Base-by-base conservation (phyloP, 2,113 vertebrate genomes). In the Sphaerodactylus townsendi region DNA sequence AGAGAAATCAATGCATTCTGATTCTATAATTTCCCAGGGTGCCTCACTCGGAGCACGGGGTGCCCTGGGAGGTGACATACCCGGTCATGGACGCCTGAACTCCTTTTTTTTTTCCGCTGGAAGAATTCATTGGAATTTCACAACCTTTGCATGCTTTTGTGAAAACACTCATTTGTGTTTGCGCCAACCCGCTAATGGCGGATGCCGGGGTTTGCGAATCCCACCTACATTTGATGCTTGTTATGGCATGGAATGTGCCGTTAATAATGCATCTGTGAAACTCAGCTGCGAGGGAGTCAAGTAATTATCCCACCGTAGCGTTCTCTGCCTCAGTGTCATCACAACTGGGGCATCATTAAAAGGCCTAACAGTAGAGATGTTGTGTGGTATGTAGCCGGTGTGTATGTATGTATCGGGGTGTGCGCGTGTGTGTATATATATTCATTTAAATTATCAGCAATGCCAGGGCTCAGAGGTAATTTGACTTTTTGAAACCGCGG, bases 291-390 rank as follows among this genome's bases (percentile, higher is more conserved):
- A 98, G 98, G 98, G 97, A 99, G 98, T 97, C 95, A 96, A 98
- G 96, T 99, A 99, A 99, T 99, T 99, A 99, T 98, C 98, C 97
- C 98, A 97, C 97, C 95, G 96, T 98, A 97, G 98, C 96, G 95
- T 97, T 96, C 95, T 88, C 94, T 94, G 96, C 97, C 97, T 97
- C 97, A 93, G 97, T 96, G 96, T 96, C 97, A 96, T 98, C 97
- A 97, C 98, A 98, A 98, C 97, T 97, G 98, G 98, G 98, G 98
- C 97, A 98, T 99, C 97, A 98, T 99, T 99, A 99, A 98, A 98
- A 97, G 97, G 96, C 96, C 96, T 96, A 95, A 96, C 97, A 96
- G 97, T 96, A 95, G 95, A 95, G 93, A 95, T 96, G 95, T 95
- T 97, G 96, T 95, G 94, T 94, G 95, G 95, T 95, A 93, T 96